Evolutionary conservation across 1,140 invertebrate species (phyloP).

Genomic region (Mesaphorura yosii): DNA sequence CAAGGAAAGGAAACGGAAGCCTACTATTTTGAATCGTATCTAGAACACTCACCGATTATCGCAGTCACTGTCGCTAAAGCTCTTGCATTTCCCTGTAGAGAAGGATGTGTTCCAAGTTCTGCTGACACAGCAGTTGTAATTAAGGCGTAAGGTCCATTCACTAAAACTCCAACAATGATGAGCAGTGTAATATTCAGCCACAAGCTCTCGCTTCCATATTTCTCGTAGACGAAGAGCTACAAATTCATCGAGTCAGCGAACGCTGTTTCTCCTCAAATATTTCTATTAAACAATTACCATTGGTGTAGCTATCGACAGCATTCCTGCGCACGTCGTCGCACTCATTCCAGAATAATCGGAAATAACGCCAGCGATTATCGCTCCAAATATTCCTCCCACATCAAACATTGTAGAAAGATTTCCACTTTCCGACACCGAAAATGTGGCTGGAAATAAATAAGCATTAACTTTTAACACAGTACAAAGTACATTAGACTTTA

Average conservation of each 20-base stretch:
- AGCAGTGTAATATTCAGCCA: conserved; percentile 56
- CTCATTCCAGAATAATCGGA: conserved; percentile 73
- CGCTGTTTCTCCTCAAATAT: background rate
- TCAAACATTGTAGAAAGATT: conserved; percentile 83
- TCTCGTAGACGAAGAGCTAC: conserved; percentile 68
- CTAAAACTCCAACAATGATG: conserved; percentile 63
- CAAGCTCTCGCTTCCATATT: conserved; percentile 50
- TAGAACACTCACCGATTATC: conserved; percentile 92
- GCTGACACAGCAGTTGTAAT: conserved; percentile 94
- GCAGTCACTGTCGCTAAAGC: conserved; percentile 90
- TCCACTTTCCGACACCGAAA: conserved; percentile 58
- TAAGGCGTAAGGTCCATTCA: conserved; percentile 86
- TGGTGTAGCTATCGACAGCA: conserved; percentile 69
- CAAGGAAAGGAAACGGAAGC: too few species aligned
- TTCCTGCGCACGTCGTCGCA: conserved; percentile 67
- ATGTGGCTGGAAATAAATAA: conserved; percentile 47
- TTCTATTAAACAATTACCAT: conserved; percentile 46
- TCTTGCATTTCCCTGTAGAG: conserved; percentile 68
- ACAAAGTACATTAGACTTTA: background rate
- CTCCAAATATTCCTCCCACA: conserved; percentile 75
- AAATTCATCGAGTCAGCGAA: conserved; percentile 32
- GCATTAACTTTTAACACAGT: background rate
- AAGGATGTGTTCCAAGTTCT: conserved; percentile 79
- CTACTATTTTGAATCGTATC: too few species aligned
- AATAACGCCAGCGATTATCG: conserved; percentile 72